Evolutionary conservation across 2,888 invertebrate species (phyloP), one percentile per base, ranked within the genome.

Genomic region (Hipparchia semele): DNA sequence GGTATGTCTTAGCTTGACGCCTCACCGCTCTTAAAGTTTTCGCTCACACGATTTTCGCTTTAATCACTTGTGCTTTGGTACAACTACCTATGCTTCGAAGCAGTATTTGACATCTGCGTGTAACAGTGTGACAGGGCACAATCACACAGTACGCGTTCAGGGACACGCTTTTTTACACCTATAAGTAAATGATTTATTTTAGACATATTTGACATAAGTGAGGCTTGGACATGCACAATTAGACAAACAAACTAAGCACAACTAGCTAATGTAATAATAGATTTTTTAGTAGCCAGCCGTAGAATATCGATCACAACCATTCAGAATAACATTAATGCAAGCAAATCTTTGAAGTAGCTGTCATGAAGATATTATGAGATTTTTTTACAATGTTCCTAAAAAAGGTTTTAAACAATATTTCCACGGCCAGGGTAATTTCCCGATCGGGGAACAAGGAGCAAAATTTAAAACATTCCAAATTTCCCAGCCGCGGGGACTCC

Each of bases 401-500:
- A 45, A 13, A 56, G 46, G 46, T 10, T 46, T 23, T 10, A 6
- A 67, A 67, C 56, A 46, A 3, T 53, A 7, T 8, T 56, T 66
- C 13, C 45, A 67, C 1, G 58, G 59, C 49, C 58, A 59, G 5
- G 45, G 49, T 33, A 23, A 65, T 65, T 46, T 13, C 53, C 69
- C 61, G 53, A 70, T 64, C 56, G 62, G 70, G 73, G 64, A 68
- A 70, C 53, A 59, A 53, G 73, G 75, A 75, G 68, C 75, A 74
- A 77, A 80, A 78, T 77, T 81, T 78, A 79, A 77, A 65, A 78
- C 77, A 77, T 78, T 80, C 79, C 75, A 79, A 82, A 80, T 85
- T 87, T 88, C 92, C 85, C 94, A 96, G 96, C 94, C 96, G 96
- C 83, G 95, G 95, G 84, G 96, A 96, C 87, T 95, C 95, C 76